These are phyloP conservation scores for Tinea trinotella DNA, from an alignment of 2,888 invertebrate genomes.

Conservation along the genomic window DNA sequence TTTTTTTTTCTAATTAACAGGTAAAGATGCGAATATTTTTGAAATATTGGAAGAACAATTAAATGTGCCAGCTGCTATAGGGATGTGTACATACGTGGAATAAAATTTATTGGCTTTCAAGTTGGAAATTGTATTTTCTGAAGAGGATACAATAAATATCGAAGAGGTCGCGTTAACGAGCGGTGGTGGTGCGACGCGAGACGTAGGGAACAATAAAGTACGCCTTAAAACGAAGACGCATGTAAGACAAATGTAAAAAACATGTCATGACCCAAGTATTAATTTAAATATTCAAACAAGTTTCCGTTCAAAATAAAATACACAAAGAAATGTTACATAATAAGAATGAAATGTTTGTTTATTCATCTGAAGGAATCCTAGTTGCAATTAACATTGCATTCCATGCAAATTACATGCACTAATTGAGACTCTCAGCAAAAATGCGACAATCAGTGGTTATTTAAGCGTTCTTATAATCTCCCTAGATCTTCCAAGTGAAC, in stretches of 20 bases:
- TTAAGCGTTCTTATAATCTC: conserved; percentile 9
- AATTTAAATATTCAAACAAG: conserved; percentile 6
- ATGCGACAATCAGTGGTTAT: conserved; percentile 1
- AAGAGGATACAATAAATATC: conserved; percentile 68
- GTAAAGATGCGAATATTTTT: background rate
- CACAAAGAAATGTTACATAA: background rate
- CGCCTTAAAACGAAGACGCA: conserved; percentile 49
- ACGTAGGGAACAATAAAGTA: conserved; percentile 61
- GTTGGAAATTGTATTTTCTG: conserved; percentile 67
- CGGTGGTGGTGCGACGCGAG: conserved; percentile 50
- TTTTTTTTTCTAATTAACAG: background rate
- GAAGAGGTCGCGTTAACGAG: conserved; percentile 69
- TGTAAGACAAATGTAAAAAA: conserved; percentile 28
- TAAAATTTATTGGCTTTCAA: conserved; percentile 54
- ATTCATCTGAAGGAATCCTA: background rate
- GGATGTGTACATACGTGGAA: conserved; percentile 36
- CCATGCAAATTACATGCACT: background rate
- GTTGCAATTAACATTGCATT: background rate
- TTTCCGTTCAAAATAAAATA: conserved; percentile 7
- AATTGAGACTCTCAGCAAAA: conserved; percentile 1
- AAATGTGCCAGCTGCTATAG: background rate
- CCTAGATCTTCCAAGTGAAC: conserved; percentile 42
- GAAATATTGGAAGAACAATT: background rate
- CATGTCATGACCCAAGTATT: conserved; percentile 12
- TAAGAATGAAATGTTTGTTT: background rate